These are phyloP conservation scores for Sicus ferrugineus DNA, from an alignment of 2,888 invertebrate species.

Conservation along the genomic window DNA sequence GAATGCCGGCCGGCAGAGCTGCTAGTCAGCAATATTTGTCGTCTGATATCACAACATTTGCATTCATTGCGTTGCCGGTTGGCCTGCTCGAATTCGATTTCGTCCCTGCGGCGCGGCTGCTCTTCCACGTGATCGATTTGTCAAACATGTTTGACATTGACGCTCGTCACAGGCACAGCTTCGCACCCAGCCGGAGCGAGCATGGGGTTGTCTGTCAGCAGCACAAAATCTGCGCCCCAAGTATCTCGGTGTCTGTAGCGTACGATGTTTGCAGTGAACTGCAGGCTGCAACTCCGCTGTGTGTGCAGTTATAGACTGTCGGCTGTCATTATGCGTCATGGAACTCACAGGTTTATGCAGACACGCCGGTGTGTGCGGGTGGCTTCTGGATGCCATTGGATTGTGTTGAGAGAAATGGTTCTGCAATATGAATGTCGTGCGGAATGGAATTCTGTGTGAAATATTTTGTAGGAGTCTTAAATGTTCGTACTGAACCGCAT, in stretches of 20 bases:
- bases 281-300: neutral
- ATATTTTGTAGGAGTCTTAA: neutral
- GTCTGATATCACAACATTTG: neutral
- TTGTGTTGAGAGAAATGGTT: neutral
- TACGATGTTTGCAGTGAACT: neutral
- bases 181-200: neutral
- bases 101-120: no score
- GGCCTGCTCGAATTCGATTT: no score
- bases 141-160: conserved; percentile 44
- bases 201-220: neutral
- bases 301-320: conserved; percentile 45
- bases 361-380: neutral
- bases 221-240: neutral
- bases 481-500: neutral
- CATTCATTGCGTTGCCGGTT: neutral
- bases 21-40: neutral
- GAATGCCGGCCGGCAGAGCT: no score
- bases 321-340: conserved; percentile 48
- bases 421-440: neutral
- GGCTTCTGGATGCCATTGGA: neutral
- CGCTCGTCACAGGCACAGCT: neutral
- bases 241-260: neutral
- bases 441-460: no score
- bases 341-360: conserved; percentile 15
- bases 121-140: conserved; percentile 56